These are phyloP conservation scores for Phoenicopterus ruber DNA, from an alignment of 2,113 vertebrate genomes.

Conservation along the genomic window DNA sequence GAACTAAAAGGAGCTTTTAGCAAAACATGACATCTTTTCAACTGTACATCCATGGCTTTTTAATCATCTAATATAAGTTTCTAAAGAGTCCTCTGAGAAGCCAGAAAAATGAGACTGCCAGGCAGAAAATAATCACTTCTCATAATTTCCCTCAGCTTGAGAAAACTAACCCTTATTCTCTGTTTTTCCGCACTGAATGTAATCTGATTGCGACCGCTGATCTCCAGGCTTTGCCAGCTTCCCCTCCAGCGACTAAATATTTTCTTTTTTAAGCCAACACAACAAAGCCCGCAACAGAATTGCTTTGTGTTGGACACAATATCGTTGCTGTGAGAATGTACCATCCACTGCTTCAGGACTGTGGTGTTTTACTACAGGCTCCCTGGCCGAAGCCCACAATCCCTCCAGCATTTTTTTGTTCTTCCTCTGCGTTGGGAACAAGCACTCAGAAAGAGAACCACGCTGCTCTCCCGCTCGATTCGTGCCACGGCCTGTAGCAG, in stretches of 20 bases:
- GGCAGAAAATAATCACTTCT: background rate
- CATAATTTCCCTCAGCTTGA: background rate
- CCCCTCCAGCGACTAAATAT: background rate
- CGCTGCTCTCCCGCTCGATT: background rate
- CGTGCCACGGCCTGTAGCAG: background rate
- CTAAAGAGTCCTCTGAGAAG: background rate
- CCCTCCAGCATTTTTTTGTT: background rate
- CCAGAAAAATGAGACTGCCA: background rate
- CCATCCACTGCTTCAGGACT: background rate
- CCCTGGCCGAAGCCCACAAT: background rate
- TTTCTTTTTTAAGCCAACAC: background rate
- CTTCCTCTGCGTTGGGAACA: background rate
- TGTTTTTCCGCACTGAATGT: background rate
- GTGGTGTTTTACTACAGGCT: background rate
- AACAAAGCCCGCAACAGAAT: background rate
- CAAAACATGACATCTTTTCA: background rate
- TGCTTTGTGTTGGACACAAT: background rate
- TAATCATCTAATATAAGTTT: background rate
- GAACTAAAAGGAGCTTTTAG: background rate
- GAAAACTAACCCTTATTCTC: background rate
- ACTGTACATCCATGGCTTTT: background rate
- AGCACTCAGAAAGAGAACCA: background rate
- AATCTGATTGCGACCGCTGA: background rate
- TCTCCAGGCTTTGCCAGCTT: background rate
- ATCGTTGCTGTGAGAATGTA: background rate